phyloP scores from a whole-genome alignment of 2,888 invertebrate genomes.

The Megamerina dolium region DNA sequence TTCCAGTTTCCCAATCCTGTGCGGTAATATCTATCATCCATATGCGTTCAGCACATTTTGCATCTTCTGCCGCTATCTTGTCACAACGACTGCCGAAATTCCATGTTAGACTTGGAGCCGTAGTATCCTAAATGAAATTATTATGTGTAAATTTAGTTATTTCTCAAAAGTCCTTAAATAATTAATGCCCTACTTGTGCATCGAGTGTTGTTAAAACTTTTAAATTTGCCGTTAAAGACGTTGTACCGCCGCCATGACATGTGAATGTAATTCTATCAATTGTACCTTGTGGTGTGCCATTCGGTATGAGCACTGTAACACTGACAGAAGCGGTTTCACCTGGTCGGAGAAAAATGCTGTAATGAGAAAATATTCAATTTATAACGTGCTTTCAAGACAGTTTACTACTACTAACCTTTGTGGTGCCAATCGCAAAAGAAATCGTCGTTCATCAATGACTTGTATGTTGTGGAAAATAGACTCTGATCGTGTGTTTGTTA shows the following conservation, averaged over 20 bases:
- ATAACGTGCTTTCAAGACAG: neutral
- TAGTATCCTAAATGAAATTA: conserved; percentile 49
- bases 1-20: conserved; percentile 61
- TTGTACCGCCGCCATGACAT: conserved; percentile 47
- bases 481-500: conserved; percentile 63
- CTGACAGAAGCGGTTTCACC: conserved; percentile 55
- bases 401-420: conserved; percentile 50
- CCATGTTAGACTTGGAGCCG: conserved; percentile 57
- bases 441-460: conserved; percentile 56
- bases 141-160: neutral
- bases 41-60: conserved; percentile 58
- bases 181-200: conserved; percentile 30
- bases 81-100: conserved; percentile 61
- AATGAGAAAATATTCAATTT: conserved; percentile 5
- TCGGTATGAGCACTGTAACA: conserved; percentile 51
- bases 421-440: conserved; percentile 56
- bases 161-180: neutral
- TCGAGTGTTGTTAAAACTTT: conserved; percentile 45
- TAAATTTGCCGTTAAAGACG: conserved; percentile 47
- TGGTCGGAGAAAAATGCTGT: conserved; percentile 34
- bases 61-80: conserved; percentile 41
- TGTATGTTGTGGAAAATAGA: conserved; percentile 55
- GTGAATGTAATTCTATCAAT: conserved; percentile 61
- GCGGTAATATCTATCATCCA: conserved; percentile 68
- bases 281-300: conserved; percentile 52